phyloP scores from a whole-genome alignment of 1,140 invertebrate genomes.

The Drosophila mojavensis region DNA sequence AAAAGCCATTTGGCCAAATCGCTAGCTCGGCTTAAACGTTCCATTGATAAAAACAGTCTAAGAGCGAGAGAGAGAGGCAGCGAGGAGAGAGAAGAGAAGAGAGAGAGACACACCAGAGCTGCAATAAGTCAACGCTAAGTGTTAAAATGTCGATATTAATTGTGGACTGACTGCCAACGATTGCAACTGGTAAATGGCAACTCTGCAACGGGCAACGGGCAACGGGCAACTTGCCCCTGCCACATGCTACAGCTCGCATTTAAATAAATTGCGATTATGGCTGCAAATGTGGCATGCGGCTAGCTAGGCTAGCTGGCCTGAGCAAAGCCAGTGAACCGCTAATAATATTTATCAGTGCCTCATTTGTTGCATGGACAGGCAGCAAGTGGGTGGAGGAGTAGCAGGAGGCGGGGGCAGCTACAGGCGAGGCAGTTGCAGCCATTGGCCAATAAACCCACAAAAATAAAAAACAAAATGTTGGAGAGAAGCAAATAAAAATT shows the following conservation, averaged over 20 bases:
- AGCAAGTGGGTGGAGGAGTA: constrained; percentile 3
- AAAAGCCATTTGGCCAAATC: constrained; percentile 23
- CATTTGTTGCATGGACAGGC: constrained; percentile 73
- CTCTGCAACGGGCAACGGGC: constrained; percentile 16
- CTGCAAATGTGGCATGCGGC: constrained; percentile 71
- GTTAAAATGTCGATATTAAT: constrained; percentile 84
- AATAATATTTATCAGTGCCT: constrained; percentile 82
- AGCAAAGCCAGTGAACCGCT: constrained; percentile 53
- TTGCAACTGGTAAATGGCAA: constrained; percentile 29
- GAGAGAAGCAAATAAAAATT: constrained; percentile 65
- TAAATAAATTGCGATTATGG: constrained; percentile 82
- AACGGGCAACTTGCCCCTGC: constrained; percentile 16
- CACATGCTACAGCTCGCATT: constrained; percentile 51
- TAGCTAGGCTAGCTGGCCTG: neutral
- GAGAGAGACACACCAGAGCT: constrained; percentile 48
- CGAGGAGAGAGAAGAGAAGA: neutral
- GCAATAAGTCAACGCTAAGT: constrained; percentile 80
- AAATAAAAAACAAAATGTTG: constrained; percentile 22
- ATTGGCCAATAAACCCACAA: constrained; percentile 69
- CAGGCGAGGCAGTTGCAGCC: constrained; percentile 21
- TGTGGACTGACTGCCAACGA: constrained; percentile 59
- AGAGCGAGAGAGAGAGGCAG: neutral
- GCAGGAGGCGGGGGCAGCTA: constrained; percentile 16
- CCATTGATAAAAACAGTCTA: constrained; percentile 76
- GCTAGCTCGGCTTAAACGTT: constrained; percentile 25